Evolutionary conservation across 2,797 vertebrate genomes (phyloP), one percentile per base, ranked within the genome.

Genomic region (Siniperca scherzeri): DNA sequence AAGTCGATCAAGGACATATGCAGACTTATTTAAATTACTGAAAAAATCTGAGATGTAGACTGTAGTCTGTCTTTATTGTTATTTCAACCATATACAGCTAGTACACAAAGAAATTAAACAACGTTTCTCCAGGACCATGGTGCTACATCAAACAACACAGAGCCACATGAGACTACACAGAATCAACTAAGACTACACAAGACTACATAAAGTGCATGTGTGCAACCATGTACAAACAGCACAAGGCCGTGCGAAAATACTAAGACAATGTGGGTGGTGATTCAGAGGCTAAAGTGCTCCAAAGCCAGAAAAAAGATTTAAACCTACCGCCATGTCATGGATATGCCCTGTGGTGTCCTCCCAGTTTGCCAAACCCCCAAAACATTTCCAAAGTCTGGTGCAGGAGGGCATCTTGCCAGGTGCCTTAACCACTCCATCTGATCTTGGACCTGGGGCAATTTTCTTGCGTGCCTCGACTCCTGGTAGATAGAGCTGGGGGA

Each of bases 321-420:
- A 73, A 30, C 22, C 33, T 19, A 48, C 48, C 22, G 14, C 19
- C 13, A 30, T 77, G 50, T n/a, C 50, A 22, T 50, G 36, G 14
- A 55, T 48, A 27, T 44, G 25, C 40, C 38, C 1, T 8, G 2
- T 53, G 6, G 17, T 62, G 40, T 57, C 46, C 16, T 67, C 33
- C 19, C 52, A 77, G 6, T 44, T 17, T n/a, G 22, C 68, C 44
- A 80, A 66, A 40, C 14, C 65, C 55, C 42, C 12, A 30, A 66
- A 67, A 70, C n/a, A 70, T 60, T 73, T 52, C 50, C 21, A 74
- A n/a, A 70, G 36, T 67, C n/a, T 42, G 27, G 74, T 53, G 72
- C 67, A 57, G 25, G 64, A 27, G 55, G 50, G 44, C 64, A 36
- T 83, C 38, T 19, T 44, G 42, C 56, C 74, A 80, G 22, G 27